phyloP scores from a whole-genome alignment of 2,797 vertebrate species.

The Neopelma chrysocephalum region DNA sequence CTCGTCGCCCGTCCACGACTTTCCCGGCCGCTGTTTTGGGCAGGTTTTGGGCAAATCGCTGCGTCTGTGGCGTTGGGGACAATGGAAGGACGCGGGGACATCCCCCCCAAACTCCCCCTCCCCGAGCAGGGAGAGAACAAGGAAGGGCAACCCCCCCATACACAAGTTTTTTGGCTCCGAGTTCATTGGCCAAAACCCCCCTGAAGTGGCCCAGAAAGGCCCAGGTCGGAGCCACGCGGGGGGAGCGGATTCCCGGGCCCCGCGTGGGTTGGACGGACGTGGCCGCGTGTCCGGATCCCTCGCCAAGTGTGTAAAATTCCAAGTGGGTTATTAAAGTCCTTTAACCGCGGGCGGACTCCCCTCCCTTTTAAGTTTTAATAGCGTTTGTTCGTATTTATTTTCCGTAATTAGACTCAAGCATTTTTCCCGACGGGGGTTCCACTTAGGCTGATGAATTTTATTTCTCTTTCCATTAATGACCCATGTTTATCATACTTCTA shows the following conservation, averaged over 20 bases:
- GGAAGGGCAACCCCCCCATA: not conserved
- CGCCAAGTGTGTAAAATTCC: not conserved
- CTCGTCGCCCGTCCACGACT: not conserved
- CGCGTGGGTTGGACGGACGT: not conserved
- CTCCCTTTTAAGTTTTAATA: conserved; percentile 67
- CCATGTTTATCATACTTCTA: conserved; percentile 83
- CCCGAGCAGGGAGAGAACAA: not conserved
- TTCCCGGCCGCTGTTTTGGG: not conserved
- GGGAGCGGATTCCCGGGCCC: not conserved
- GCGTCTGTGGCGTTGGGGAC: not conserved
- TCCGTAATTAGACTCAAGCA: conserved; percentile 78
- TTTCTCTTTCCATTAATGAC: conserved; percentile 79
- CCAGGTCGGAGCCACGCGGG: not conserved
- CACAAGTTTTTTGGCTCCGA: not conserved
- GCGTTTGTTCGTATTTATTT: conserved; percentile 74
- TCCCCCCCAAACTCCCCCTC: not conserved
- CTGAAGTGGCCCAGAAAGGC: not conserved
- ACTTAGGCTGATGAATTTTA: conserved; percentile 83
- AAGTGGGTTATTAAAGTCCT: conserved; percentile 50
- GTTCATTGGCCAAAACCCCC: fast-evolving
- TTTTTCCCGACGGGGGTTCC: conserved; percentile 81
- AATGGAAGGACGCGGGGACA: not conserved
- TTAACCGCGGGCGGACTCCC: not conserved
- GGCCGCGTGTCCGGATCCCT: not conserved
- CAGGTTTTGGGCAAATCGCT: not conserved